These are phyloP conservation scores for Eulemur rubriventer DNA, from an alignment of 2,797 vertebrate genomes.

Conservation along the genomic window DNA sequence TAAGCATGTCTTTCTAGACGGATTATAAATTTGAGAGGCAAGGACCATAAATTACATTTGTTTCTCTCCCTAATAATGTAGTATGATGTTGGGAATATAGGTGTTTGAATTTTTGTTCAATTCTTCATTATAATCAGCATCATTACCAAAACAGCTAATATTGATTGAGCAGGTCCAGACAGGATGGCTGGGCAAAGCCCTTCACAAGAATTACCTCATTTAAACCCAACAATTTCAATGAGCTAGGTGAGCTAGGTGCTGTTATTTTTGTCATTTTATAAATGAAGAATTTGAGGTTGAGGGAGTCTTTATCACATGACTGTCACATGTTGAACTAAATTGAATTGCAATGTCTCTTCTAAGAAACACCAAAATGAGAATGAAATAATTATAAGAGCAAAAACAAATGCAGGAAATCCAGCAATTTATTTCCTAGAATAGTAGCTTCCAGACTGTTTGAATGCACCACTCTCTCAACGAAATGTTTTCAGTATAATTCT, in stretches of 20 bases:
- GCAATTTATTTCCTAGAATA: neutral
- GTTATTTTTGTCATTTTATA: neutral
- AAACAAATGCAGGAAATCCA: neutral
- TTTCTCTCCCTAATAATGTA: neutral
- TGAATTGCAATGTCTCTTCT: conserved; percentile 15
- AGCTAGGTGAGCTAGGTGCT: neutral
- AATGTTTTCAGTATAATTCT: neutral
- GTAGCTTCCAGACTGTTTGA: neutral
- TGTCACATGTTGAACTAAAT: neutral
- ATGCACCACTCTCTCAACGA: neutral
- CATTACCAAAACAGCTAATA: neutral
- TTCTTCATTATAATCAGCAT: conserved; percentile 11
- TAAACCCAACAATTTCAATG: neutral
- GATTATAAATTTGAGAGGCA: neutral
- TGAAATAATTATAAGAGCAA: neutral
- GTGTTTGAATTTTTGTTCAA: neutral
- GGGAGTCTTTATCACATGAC: neutral
- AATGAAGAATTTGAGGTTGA: neutral
- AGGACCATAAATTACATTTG: neutral
- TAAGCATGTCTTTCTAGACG: conserved; percentile 39
- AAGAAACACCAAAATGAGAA: neutral
- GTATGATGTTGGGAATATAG: neutral
- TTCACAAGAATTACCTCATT: neutral
- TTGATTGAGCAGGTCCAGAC: neutral
- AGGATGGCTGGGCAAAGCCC: neutral